These are phyloP conservation scores for Heliothis virescens DNA, from an alignment of 1,140 invertebrate genomes.

Conservation along the genomic window DNA sequence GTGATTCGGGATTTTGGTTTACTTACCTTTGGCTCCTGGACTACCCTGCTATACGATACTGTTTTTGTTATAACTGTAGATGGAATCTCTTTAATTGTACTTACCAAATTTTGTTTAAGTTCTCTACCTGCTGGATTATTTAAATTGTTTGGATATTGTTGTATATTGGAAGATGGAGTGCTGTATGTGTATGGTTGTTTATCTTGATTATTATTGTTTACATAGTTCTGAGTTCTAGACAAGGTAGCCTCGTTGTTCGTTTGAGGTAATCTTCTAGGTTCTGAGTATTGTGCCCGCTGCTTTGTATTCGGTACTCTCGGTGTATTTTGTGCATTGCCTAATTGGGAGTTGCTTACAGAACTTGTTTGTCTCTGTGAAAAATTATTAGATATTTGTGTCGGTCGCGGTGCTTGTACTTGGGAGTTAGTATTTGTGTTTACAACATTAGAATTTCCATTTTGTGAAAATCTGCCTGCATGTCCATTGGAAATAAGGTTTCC, in stretches of 20 bases:
- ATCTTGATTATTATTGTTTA: constrained; percentile 55
- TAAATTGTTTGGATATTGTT: constrained; percentile 51
- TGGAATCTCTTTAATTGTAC: constrained; percentile 57
- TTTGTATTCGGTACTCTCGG: constrained; percentile 50
- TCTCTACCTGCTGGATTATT: constrained; percentile 57
- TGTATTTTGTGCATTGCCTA: constrained; percentile 45
- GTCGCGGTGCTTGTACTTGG: constrained; percentile 44
- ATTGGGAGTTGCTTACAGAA: constrained; percentile 33
- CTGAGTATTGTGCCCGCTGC: constrained; percentile 55
- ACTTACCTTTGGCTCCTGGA: constrained; percentile 69
- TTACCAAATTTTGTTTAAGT: constrained; percentile 76
- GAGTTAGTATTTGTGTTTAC: constrained; percentile 51
- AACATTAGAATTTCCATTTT: constrained; percentile 40
- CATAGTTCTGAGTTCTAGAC: constrained; percentile 51
- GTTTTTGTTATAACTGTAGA: constrained; percentile 76
- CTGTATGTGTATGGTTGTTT: constrained; percentile 57
- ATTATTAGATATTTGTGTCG: constrained; percentile 48
- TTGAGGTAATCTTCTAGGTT: constrained; percentile 50
- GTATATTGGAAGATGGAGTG: constrained; percentile 22
- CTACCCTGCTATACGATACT: constrained; percentile 68
- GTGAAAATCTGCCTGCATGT: constrained; percentile 56
- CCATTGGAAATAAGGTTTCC: constrained; percentile 56
- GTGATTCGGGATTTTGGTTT: constrained; percentile 77
- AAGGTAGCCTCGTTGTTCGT: constrained; percentile 49
- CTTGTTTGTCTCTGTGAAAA: constrained; percentile 50